A percentile compares a stretch with the other conserved stretches of the same genome.
Conservation (phyloP, 2,888 invertebrate genomes). For the Trissoscelio sp. region DNA sequence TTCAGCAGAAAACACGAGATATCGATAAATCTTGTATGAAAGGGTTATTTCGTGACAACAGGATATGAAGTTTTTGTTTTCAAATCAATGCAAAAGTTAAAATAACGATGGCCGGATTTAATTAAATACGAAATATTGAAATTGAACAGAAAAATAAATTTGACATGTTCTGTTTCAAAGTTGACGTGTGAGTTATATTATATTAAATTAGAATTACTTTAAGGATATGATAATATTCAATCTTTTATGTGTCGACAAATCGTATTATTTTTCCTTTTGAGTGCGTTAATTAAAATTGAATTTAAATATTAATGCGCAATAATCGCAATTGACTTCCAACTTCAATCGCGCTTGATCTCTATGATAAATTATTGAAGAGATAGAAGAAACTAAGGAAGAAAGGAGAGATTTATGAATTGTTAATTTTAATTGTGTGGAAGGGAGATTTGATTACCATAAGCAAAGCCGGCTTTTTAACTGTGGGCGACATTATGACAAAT, state of each 20-base stretch:
- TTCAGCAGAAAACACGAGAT: slow-evolving; percentile 59
- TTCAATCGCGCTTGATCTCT: slow-evolving; percentile 18
- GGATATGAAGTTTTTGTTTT: slow-evolving; percentile 57
- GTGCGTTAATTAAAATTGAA: slow-evolving; percentile 1
- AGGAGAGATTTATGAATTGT: slow-evolving; percentile 34
- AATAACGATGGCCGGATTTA: slow-evolving; percentile 47
- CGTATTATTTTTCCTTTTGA: neutral
- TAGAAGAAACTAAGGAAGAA: neutral
- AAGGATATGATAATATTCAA: too few relatives aligned
- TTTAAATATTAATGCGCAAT: slow-evolving; percentile 16
- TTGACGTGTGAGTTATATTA: neutral
- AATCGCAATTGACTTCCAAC: slow-evolving; percentile 10
- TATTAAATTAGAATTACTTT: too few relatives aligned
- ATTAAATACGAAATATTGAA: slow-evolving; percentile 48
- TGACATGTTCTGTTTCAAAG: slow-evolving; percentile 13
- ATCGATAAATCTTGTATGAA: slow-evolving; percentile 63
- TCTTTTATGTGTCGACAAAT: too few relatives aligned
- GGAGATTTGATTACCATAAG: slow-evolving; percentile 26
- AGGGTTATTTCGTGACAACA: slow-evolving; percentile 47
- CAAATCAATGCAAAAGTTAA: slow-evolving; percentile 51
- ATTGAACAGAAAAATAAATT: slow-evolving; percentile 20
- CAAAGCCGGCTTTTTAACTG: neutral
- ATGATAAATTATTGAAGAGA: slow-evolving; percentile 26
- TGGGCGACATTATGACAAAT: neutral
- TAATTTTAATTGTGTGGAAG: slow-evolving; percentile 38